Conservation (phyloP, 2,797 vertebrate genomes). For the Pyrocephalus nanus region DNA sequence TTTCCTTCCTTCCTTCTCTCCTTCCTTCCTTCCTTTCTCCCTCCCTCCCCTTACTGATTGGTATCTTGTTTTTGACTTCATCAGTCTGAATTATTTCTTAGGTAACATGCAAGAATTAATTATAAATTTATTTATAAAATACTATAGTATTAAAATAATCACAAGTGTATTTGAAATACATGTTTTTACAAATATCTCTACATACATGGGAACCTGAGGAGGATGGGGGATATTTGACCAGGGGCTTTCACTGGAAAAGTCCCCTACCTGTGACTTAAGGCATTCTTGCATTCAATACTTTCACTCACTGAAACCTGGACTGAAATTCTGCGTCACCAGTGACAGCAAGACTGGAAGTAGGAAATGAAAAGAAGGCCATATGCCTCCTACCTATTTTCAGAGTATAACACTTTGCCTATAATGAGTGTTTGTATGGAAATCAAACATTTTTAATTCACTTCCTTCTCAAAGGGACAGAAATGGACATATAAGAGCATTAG, state of each 20-base stretch:
- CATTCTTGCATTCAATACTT: not conserved
- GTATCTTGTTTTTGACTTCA: not conserved
- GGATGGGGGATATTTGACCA: rapidly evolving
- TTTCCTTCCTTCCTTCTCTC: not conserved
- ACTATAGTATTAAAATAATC: not conserved
- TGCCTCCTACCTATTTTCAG: not conserved
- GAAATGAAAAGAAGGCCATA: not conserved
- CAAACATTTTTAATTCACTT: not conserved
- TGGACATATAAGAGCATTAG: not conserved
- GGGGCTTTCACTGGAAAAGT: not conserved
- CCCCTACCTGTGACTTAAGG: not conserved
- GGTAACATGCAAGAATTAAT: not conserved
- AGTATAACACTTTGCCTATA: not conserved
- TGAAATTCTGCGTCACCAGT: not conserved
- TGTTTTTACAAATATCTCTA: not conserved
- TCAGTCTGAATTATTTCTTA: not conserved
- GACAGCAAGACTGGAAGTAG: not conserved
- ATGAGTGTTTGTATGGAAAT: not conserved
- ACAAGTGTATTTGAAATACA: not conserved
- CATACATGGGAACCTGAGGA: not conserved
- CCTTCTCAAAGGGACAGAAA: not conserved
- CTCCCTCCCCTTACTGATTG: not conserved
- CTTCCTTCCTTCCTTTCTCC: no score
- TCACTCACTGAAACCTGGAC: not conserved
- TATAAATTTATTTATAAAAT: not conserved